phyloP scores from a whole-genome alignment of 2,113 vertebrate genomes.

The Turdus rufiventris region DNA sequence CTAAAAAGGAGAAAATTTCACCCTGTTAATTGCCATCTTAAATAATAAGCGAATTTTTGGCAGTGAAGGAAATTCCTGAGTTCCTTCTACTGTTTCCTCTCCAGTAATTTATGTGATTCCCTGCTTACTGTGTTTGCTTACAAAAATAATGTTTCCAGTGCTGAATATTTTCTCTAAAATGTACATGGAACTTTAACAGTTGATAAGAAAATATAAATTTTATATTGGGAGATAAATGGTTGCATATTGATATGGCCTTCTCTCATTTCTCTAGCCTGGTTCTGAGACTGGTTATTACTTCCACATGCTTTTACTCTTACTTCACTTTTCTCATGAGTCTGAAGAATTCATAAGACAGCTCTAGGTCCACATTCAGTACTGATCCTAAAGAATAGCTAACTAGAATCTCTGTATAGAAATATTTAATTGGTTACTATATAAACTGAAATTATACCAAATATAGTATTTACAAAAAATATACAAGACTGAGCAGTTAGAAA shows the following conservation, averaged over 20 bases:
- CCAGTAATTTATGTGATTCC: background rate
- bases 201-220: background rate
- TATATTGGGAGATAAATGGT: background rate
- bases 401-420: background rate
- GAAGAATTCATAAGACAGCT: background rate
- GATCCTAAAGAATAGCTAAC: background rate
- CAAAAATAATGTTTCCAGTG: background rate
- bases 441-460: background rate
- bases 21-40: background rate
- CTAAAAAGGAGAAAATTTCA: background rate
- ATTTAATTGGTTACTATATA: background rate
- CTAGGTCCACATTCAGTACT: background rate
- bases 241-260: background rate
- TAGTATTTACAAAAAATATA: background rate
- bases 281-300: background rate
- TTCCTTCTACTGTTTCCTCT: background rate
- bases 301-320: background rate
- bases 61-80: background rate
- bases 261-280: background rate
- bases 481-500: background rate
- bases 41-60: background rate
- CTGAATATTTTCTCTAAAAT: background rate
- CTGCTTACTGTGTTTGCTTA: background rate
- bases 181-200: background rate
- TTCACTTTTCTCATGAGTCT: background rate